Evolutionary conservation across 2,113 vertebrate genomes (phyloP).

Genomic region (Atlantisia rogersi): DNA sequence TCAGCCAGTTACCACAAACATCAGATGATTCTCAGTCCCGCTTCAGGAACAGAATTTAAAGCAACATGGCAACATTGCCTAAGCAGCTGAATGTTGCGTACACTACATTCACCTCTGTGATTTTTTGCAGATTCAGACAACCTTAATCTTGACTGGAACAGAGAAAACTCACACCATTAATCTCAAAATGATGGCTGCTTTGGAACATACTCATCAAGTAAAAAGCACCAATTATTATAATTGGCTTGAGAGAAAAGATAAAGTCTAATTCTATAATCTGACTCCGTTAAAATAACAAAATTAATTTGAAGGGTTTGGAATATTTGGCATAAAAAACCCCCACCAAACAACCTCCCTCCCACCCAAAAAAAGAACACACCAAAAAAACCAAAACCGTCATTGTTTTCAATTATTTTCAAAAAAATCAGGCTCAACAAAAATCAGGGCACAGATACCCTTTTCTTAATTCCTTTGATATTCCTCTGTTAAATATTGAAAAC

Average conservation of each 20-base stretch:
- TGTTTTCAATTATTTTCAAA: background rate
- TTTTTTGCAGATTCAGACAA: background rate
- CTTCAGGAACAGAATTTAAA: background rate
- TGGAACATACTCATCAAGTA: conserved; percentile 25
- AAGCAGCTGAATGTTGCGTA: background rate
- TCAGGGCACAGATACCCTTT: background rate
- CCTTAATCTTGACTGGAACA: background rate
- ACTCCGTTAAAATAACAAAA: conserved; percentile 14
- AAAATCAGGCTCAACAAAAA: background rate
- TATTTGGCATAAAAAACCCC: background rate
- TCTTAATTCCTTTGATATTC: background rate
- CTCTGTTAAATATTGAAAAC: background rate
- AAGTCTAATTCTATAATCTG: background rate
- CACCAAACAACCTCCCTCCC: background rate
- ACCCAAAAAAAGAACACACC: no score
- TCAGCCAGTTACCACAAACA: background rate
- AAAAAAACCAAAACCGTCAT: no score
- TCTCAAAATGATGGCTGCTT: background rate
- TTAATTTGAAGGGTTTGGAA: background rate
- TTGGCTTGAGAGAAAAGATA: background rate
- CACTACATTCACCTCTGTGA: background rate
- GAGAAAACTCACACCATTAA: background rate
- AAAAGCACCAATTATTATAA: conserved; percentile 46
- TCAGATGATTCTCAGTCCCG: background rate
- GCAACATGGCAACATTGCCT: background rate